Evolutionary conservation across 2,797 vertebrate genomes (phyloP).

Genomic region (Parotocinclus haroldoi): DNA sequence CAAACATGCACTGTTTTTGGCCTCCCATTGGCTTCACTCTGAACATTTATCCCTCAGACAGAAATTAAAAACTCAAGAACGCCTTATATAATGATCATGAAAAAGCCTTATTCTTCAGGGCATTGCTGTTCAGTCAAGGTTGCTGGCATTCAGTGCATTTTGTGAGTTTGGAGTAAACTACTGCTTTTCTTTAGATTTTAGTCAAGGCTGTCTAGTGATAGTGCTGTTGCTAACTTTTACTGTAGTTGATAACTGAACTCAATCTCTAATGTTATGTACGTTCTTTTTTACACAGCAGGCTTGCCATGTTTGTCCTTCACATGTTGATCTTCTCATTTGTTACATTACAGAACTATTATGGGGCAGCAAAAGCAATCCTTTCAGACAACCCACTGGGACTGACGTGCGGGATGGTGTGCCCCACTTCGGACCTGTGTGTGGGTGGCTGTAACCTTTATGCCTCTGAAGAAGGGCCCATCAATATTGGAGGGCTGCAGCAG

Average conservation of each 20-base stretch:
- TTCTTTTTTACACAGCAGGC: background rate
- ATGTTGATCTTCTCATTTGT: conserved; percentile 12
- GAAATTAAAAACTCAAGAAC: conserved; percentile 38
- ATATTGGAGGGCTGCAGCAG: conserved; percentile 93
- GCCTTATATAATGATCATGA: conserved; percentile 43
- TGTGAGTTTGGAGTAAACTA: conserved; percentile 21
- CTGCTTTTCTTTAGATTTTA: conserved; percentile 24
- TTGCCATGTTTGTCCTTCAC: background rate
- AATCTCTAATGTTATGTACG: conserved; percentile 1
- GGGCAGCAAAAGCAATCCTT: conserved; percentile 85
- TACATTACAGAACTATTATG: conserved; percentile 74
- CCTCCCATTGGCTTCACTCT: conserved; percentile 26
- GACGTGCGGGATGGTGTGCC: conserved; percentile 92
- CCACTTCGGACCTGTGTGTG: conserved; percentile 93
- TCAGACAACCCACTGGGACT: conserved; percentile 95
- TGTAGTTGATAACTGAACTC: background rate
- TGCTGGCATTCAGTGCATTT: conserved; percentile 33
- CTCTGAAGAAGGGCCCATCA: conserved; percentile 91
- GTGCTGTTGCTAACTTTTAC: conserved; percentile 5
- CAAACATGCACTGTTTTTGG: conserved; percentile 24
- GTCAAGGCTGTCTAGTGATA: conserved; percentile 43
- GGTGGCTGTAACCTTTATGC: conserved; percentile 92
- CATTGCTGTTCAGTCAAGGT: conserved; percentile 39
- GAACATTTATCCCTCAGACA: conserved; percentile 36
- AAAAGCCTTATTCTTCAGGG: conserved; percentile 12